Conservation (phyloP, 2,797 vertebrate genomes). For the Eulemur albifrons region DNA sequence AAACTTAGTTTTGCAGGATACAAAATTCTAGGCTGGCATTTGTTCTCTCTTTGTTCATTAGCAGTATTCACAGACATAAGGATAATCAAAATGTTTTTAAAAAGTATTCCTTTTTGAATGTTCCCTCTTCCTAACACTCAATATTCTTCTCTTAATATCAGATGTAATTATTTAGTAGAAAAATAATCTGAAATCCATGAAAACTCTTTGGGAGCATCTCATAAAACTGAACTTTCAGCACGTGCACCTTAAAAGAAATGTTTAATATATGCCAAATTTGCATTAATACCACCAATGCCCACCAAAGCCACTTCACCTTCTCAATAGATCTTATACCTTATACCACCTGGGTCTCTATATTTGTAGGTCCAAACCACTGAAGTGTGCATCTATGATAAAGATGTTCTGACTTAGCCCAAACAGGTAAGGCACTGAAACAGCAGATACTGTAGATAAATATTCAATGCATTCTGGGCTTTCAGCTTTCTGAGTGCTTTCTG, state of each 20-base stretch:
- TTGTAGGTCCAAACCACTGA: background rate
- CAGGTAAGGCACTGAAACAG: background rate
- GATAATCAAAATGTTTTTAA: background rate
- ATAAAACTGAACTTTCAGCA: background rate
- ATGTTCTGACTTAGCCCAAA: background rate
- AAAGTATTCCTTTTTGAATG: background rate
- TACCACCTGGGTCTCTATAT: background rate
- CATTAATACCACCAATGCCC: background rate
- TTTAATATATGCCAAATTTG: background rate
- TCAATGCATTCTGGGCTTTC: background rate
- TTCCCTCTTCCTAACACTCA: background rate
- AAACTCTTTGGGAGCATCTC: background rate
- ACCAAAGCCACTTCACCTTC: background rate
- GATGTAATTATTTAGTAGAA: background rate
- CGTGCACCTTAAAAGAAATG: background rate
- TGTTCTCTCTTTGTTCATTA: background rate
- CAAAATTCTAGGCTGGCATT: background rate
- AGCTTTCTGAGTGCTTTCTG: background rate
- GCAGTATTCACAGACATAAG: background rate
- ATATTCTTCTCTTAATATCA: background rate
- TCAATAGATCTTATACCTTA: background rate
- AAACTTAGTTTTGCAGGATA: background rate
- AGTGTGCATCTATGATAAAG: background rate
- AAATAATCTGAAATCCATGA: background rate
- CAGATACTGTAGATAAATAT: too few relatives aligned